Base-by-base conservation (phyloP, 1,140 invertebrate genomes). In the Monochamus saltuarius region DNA sequence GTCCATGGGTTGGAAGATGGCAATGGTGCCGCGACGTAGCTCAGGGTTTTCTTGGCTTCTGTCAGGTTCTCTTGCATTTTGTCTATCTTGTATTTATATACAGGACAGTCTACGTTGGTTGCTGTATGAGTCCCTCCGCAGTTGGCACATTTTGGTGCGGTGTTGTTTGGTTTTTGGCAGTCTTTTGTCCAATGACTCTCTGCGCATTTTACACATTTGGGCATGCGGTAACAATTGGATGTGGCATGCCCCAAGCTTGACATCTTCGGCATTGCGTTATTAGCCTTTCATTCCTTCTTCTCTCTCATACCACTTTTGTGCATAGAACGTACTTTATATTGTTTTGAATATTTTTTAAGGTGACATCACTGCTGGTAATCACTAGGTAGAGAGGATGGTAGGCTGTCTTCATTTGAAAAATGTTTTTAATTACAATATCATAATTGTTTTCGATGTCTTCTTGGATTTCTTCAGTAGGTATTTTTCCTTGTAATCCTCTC, bases 121-220 rank as follows among this genome's bases (percentile, higher is more conserved):
- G 42, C 42, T 7, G 14, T 7, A 14, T 45, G 42, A 10, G 7
- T 14, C 42, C 16, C 42, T 45, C 42, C 7, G 13, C 42, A 45
- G 47, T 77, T 76, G 0, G 47, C 58, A 46, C 75, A 78, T 50
- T 59, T 70, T 14, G 70, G 65, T 38, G 67, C 56, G 22, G 4
- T 10, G 3, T 62, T 57, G 40, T 46, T 66, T 0, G 51, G 0
- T 61, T 71, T 73, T 4, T 22, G 57, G 22, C 74, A 76, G 0
- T 73, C 64, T 19, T 47, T 65, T 0, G 73, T 76, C 0, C 70
- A 43, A 22, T 78, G 75, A 0, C 55, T 29, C 55, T 57, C 64
- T 16, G 67, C 67, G 62, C 75, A 77, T 67, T 78, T 77, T 0
- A 77, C 37, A 19, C 74, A 75, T 8, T n/a, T 52, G 9, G 69